phyloP scores from a whole-genome alignment of 2,113 vertebrate genomes.

The Platichthys stellatus region DNA sequence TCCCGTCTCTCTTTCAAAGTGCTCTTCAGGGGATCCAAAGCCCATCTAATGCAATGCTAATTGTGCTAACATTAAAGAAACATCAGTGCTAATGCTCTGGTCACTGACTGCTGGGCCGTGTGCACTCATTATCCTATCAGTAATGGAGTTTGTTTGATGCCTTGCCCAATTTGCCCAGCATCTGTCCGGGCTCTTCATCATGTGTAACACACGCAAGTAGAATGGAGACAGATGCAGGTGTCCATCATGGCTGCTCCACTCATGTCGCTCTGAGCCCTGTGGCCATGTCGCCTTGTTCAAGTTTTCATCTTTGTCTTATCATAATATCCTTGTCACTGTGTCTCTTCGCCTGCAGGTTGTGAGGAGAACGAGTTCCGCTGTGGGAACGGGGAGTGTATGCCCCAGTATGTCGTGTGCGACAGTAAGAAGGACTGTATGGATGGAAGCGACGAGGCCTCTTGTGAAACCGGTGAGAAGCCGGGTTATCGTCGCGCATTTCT shows the following conservation, averaged over 20 bases:
- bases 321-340: conserved; percentile 9
- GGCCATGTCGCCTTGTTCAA: conserved; percentile 6
- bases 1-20: background rate
- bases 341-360: conserved; percentile 67
- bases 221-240: conserved; percentile 34
- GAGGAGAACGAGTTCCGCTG: conserved; percentile 74
- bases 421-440: conserved; percentile 78
- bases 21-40: conserved; percentile 15
- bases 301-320: conserved; percentile 13
- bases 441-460: conserved; percentile 81
- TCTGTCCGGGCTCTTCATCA: conserved; percentile 47
- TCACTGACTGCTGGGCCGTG: conserved; percentile 42
- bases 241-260: conserved; percentile 14
- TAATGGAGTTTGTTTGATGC: conserved; percentile 60
- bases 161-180: conserved; percentile 42
- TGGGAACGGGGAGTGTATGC: conserved; percentile 73
- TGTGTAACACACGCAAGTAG: conserved; percentile 32
- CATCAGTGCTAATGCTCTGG: conserved; percentile 58
- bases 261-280: conserved; percentile 29
- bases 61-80: conserved; percentile 58
- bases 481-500: conserved; percentile 5
- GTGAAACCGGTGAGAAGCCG: conserved; percentile 70
- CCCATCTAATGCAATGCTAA: conserved; percentile 51
- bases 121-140: conserved; percentile 55
- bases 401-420: conserved; percentile 75